Conservation (phyloP, 2,113 vertebrate species). For the Amphiprion percula region DNA sequence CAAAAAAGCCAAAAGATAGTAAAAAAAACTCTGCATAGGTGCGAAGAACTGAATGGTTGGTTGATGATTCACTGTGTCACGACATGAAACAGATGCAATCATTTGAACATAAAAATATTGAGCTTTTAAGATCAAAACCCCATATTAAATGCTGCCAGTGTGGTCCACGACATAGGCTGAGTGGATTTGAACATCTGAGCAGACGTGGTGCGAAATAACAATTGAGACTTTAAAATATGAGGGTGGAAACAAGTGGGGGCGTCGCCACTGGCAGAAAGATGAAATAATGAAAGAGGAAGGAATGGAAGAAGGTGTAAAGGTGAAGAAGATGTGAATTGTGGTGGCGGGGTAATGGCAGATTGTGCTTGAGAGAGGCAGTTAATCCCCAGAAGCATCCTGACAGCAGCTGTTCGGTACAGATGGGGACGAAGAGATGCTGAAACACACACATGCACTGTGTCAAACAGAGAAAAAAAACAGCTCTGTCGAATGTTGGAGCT, state of each 20-base stretch:
- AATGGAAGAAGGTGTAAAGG: constrained; percentile 46
- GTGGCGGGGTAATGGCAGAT: constrained; percentile 54
- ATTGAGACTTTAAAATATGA: constrained; percentile 4
- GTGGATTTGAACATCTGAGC: neutral
- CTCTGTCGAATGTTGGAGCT: constrained; percentile 55
- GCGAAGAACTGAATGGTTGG: too few species aligned
- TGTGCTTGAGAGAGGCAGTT: constrained; percentile 70
- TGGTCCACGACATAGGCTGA: neutral
- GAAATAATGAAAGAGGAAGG: constrained; percentile 22
- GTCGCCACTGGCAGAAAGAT: neutral
- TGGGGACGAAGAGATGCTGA: constrained; percentile 62
- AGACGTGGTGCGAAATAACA: neutral
- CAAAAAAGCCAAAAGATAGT: too few species aligned
- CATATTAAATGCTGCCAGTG: neutral
- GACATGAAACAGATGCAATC: neutral
- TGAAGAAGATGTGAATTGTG: constrained; percentile 58
- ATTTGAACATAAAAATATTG: neutral
- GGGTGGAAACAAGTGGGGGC: constrained; percentile 7
- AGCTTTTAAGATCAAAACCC: neutral
- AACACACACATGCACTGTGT: constrained; percentile 34
- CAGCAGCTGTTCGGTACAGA: constrained; percentile 77
- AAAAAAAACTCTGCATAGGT: neutral
- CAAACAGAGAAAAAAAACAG: constrained; percentile 41
- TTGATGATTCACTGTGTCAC: neutral
- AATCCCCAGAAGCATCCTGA: constrained; percentile 79